Base-by-base conservation (phyloP, 1,140 invertebrate species). In the Drosophila aff. region DNA sequence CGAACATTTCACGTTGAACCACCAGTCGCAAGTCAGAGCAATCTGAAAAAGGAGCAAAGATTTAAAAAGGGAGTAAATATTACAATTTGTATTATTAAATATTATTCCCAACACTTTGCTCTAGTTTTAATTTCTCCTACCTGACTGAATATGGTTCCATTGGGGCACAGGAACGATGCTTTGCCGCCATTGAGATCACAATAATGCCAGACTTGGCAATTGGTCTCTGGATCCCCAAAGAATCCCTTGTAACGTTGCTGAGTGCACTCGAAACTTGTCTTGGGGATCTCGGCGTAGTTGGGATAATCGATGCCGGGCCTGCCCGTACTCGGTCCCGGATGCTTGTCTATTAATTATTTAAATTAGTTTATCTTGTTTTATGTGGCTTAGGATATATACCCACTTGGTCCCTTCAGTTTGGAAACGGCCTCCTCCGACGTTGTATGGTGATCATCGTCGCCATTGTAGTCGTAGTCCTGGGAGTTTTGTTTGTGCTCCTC, bases 111-210 rank as follows among this genome's bases (percentile, higher is more conserved):
- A 9, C 4, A 43, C 9, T 43, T 44, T 11, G 4, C 18, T 44
- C 4, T 1, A 44, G 41, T 18, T 10, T 1, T 46, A 8, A 2
- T 13, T 16, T 1, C 1, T 23, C 10, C 28, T 46, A 96, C 96
- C 94, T 98, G 97, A 87, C 96, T 97, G 93, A 98, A 98, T 81
- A 98, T 96, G 5, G 97, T 98, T 21, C 97, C 97, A 86, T 98
- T 98, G 9, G 97, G 97, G 91, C 97, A 98, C 3, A 98, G 93
- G 86, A 98, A 98, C 2, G 97, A 97, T 7, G 97, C 96, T 93
- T 98, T 97, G 9, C 97, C 97, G 13, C 97, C 97, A 85, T 97
- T 97, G n/a, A 97, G 94, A 93, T 98, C 97, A 82, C 97, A 98
- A 82, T 98, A 97, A 92, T 98, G 97, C 97, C 97, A 98, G 8